Evolutionary conservation across 1,140 invertebrate genomes (phyloP), one percentile per base, ranked within the genome.

Genomic region (Latrodectus geometricus): DNA sequence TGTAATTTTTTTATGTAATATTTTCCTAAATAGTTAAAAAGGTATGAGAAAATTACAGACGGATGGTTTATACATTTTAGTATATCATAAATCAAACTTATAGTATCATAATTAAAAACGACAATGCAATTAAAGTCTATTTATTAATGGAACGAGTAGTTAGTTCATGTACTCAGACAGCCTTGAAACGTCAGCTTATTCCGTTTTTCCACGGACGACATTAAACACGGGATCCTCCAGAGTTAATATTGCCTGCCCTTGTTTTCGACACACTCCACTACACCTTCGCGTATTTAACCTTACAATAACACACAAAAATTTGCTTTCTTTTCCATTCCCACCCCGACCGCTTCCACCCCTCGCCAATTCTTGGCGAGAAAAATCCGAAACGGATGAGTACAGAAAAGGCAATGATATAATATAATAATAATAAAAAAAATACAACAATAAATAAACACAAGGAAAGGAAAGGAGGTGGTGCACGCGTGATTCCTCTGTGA

Each of bases 231-330:
- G 74, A 66, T 86, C 66, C 70, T 73, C 61, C 21, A 5, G 35
- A 86, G 83, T 86, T 86, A 86, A 86, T 86, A 86, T 86, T 66
- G 83, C 20, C 83, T 65, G 75, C 74, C 83, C 83, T 86, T 86
- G 83, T 86, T 78, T 86, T 20, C 66, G 65, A 86, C 75, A 86
- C 83, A 86, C 83, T 86, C 75, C 83, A 86, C n/a, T 86, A 83
- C 81, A 83, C 81, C 70, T 61, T 75, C 56, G 70, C 83, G 83
- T 86, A 86, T 86, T 86, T 86, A 86, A 86, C 83, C 83, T 86
- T 78, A 78, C 61, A 65, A 84, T 54, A 84, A 76, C 72, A 61
- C 54, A 61, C 54, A 61, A 70, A 86, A 86, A 86, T 86, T 78
- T 86, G 83, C 48, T 82, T 66, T 50, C 20, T 12, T 21, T 21